phyloP scores from a whole-genome alignment of 2,888 invertebrate genomes.

The Furcula furcula region DNA sequence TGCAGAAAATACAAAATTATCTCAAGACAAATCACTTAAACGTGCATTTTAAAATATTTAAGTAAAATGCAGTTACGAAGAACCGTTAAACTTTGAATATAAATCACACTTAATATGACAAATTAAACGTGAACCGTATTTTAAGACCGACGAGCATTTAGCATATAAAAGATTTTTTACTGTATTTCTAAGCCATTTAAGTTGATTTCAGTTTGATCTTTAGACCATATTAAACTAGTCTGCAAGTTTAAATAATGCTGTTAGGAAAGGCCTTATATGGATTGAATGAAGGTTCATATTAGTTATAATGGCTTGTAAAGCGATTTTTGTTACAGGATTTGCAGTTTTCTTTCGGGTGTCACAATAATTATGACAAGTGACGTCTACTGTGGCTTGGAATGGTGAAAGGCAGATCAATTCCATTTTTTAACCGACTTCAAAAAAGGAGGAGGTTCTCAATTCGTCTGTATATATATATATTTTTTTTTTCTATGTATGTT shows the following conservation, averaged over 20 bases:
- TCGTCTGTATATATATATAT: too few relatives aligned
- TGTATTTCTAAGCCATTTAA: slow-evolving; percentile 1
- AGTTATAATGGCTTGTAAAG: background rate
- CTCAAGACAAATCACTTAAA: too few relatives aligned
- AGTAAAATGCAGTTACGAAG: too few relatives aligned
- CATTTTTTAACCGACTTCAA: too few relatives aligned
- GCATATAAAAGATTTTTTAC: slow-evolving; percentile 3
- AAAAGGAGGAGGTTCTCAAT: too few relatives aligned
- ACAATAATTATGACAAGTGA: slow-evolving; percentile 39
- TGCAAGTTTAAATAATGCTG: slow-evolving; percentile 6
- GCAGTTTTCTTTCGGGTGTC: slow-evolving; percentile 34
- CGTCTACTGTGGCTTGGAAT: slow-evolving; percentile 22
- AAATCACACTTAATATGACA: slow-evolving; percentile 33
- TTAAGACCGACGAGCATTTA: slow-evolving; percentile 14
- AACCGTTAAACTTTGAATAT: slow-evolving; percentile 30
- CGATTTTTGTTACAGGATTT: slow-evolving; percentile 12
- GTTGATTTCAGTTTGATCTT: slow-evolving; percentile 9
- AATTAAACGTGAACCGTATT: slow-evolving; percentile 31
- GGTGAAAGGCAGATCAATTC: too few relatives aligned
- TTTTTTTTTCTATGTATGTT: too few relatives aligned
- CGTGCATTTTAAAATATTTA: too few relatives aligned
- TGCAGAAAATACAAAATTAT: too few relatives aligned
- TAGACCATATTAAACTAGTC: slow-evolving; percentile 6
- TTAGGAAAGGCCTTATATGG: background rate
- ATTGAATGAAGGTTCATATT: slow-evolving; percentile 8